Evolutionary conservation across 2,113 vertebrate species (phyloP), one percentile per base, ranked within the genome.

Genomic region (Sinocyclocheilus rhinocerous): DNA sequence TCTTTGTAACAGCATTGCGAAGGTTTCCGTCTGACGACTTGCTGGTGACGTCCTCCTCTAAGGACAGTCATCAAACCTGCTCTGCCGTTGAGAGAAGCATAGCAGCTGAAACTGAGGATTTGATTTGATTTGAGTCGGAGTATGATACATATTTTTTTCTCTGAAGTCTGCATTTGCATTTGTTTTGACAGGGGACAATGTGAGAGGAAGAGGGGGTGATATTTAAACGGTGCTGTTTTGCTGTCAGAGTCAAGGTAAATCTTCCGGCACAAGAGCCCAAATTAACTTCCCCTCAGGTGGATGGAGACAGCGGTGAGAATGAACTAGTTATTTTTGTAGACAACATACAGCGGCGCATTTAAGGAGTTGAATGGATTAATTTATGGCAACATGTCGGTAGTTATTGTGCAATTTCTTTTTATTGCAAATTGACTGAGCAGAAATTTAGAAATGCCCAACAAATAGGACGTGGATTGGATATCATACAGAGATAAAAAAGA

Each of bases 161-260:
- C 16, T 55, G 63, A 70, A 48, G 63, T 69, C 63, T 70, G 26
- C 26, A 83, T 83, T 55, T 70, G 65, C 18, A 72, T 83, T 83
- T 83, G 81, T 72, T 55, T 70, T 82, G 80, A 82, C 61, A 67
- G 22, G 39, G 48, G 59, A 48, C 15, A 63, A 11, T 69, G 61
- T 82, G 57, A 63, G 57, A 63, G 33, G 77, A 63, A 42, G 22
- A 63, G 36, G 77, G 55, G 33, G 57, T 80, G 77, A 45, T 80
- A 81, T 81, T 81, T 81, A 65, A 81, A 81, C n/a, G 4, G 39
- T 81, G 59, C 33, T 79, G 76, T 61, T 79, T 79, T 61, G 55
- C 79, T 81, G 80, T 82, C 80, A 82, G 39, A 82, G 15, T 69
- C 15, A 11, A 26, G 15, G 61, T 82, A 69, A 83, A 55, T 72